Evolutionary conservation across 2,888 invertebrate species (phyloP).

Genomic region (Tupiocoris notatus): DNA sequence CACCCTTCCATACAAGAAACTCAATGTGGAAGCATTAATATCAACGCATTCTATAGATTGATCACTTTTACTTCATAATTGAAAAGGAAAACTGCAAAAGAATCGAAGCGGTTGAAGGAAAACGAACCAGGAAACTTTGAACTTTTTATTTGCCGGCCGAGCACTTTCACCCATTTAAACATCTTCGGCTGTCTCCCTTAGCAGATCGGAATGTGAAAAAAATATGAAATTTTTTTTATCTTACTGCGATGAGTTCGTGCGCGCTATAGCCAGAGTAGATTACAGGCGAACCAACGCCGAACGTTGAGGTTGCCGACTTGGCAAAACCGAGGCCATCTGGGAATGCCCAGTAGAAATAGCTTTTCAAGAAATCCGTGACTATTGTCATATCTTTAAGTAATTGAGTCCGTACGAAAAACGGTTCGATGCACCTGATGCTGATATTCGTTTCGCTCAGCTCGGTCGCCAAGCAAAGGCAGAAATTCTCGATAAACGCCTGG

Average conservation of each 20-base stretch:
- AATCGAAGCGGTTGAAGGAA: too few species aligned
- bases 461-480: background rate
- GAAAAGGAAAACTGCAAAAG: too few species aligned
- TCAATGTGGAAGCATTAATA: too few species aligned
- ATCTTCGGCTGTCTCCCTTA: too few species aligned
- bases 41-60: too few species aligned
- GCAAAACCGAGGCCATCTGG: background rate
- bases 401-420: background rate
- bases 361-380: background rate
- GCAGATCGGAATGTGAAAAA: too few species aligned
- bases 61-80: too few species aligned
- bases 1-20: too few species aligned
- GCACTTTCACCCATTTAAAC: too few species aligned
- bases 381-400: background rate
- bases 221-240: too few species aligned
- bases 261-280: background rate
- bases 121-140: too few species aligned
- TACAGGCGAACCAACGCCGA: background rate
- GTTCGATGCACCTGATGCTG: background rate
- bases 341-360: background rate
- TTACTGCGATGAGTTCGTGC: background rate
- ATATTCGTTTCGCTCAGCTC: background rate
- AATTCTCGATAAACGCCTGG: background rate
- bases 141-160: too few species aligned
- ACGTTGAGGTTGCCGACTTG: background rate